Percentiles rank a stretch among this genome's conserved stretches.
These are phyloP conservation scores for Nomada fucata DNA, from an alignment of 2,888 invertebrate species.

Conservation along the genomic window DNA sequence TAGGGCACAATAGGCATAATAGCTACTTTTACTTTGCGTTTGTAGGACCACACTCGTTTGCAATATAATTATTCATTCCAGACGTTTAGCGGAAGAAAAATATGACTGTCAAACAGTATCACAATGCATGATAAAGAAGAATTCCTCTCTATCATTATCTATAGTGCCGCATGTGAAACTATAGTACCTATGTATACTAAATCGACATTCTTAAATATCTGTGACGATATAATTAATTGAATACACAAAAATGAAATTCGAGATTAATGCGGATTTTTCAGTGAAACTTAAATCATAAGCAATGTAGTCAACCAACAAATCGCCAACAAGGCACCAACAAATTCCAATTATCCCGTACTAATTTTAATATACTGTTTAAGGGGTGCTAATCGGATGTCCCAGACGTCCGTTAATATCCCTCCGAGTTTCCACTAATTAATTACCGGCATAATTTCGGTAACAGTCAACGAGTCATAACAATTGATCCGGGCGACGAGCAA, in stretches of 20 bases:
- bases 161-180: too few species aligned
- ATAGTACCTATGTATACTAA: too few species aligned
- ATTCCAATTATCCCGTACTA: background rate
- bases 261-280: background rate
- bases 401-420: background rate
- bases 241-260: background rate
- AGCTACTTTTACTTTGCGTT: conserved; percentile 28
- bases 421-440: conserved; percentile 12
- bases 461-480: conserved; percentile 30
- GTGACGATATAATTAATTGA: too few species aligned
- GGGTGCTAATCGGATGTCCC: background rate
- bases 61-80: background rate
- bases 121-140: background rate
- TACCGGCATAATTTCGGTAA: conserved; percentile 5
- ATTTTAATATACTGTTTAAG: background rate
- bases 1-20: conserved; percentile 39
- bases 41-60: background rate
- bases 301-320: too few species aligned
- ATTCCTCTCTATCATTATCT: too few species aligned
- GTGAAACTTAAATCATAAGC: too few species aligned
- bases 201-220: too few species aligned
- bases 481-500: conserved; percentile 29
- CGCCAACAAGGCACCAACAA: too few species aligned
- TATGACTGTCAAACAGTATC: background rate
- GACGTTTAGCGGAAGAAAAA: background rate